Evolutionary conservation across 2,113 vertebrate genomes (phyloP).

Genomic region (Percopsis transmontana): DNA sequence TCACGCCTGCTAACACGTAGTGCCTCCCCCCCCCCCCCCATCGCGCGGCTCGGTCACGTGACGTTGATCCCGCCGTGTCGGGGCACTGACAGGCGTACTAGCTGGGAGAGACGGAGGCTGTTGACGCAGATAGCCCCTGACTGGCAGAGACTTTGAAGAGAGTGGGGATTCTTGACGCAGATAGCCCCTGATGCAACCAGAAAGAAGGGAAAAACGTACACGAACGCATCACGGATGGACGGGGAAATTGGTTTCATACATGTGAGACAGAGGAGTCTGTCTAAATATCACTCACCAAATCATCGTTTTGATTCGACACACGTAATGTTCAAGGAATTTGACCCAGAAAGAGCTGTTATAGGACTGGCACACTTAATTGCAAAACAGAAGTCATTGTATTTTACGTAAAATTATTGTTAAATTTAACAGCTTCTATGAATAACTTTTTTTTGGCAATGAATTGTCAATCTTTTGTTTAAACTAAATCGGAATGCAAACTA

Average conservation of each 20-base stretch:
- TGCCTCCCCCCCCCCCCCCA: constrained; percentile 35
- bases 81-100: constrained; percentile 67
- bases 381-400: too few relatives aligned
- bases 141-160: constrained; percentile 41
- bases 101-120: constrained; percentile 21
- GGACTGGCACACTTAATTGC: too few relatives aligned
- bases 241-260: background rate
- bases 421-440: too few relatives aligned
- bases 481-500: too few relatives aligned
- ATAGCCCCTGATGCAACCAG: constrained; percentile 42
- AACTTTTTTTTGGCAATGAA: too few relatives aligned
- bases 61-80: constrained; percentile 48
- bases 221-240: constrained; percentile 2
- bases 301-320: too few relatives aligned
- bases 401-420: too few relatives aligned
- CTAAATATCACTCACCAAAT: too few relatives aligned
- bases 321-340: too few relatives aligned
- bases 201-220: background rate
- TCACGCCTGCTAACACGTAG: constrained; percentile 55
- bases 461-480: too few relatives aligned
- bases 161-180: constrained; percentile 36
- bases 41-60: constrained; percentile 43
- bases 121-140: constrained; percentile 65
- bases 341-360: too few relatives aligned
- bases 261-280: background rate